Conservation (phyloP, 2,888 invertebrate genomes). For the Syrista parreyssii region DNA sequence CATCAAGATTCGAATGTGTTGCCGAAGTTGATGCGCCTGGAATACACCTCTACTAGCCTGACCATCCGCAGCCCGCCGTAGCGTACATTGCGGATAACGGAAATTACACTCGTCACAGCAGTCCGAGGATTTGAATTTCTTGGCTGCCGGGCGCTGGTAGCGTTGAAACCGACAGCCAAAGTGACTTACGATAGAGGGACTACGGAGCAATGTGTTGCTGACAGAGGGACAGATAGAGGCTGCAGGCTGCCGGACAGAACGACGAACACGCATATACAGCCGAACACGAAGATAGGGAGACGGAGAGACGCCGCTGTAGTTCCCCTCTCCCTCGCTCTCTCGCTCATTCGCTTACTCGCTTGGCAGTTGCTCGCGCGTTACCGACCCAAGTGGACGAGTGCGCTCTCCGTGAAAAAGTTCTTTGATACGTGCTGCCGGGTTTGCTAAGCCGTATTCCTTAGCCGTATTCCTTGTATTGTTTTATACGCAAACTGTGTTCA, state of each 20-base stretch:
- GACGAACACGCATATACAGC: constrained; percentile 23
- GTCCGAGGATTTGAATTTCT: neutral
- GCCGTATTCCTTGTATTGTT: no score
- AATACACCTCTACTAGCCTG: no score
- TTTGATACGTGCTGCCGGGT: neutral
- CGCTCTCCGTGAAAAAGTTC: constrained; percentile 39
- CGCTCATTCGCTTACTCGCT: constrained; percentile 23
- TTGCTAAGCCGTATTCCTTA: no score
- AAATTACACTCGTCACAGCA: no score
- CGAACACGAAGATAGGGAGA: neutral
- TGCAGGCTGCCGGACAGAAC: constrained; percentile 31
- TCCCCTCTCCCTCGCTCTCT: constrained; percentile 6
- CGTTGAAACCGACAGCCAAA: neutral
- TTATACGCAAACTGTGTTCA: no score
- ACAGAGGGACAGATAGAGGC: constrained; percentile 30
- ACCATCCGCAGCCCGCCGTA: no score
- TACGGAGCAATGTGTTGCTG: constrained; percentile 31
- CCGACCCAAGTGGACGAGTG: constrained; percentile 58
- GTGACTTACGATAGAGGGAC: neutral
- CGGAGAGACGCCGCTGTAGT: constrained; percentile 7
- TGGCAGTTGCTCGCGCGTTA: constrained; percentile 61
- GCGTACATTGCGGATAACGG: no score
- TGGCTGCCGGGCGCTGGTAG: neutral
- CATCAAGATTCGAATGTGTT: no score
- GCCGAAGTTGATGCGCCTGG: no score